Evolutionary conservation across 2,797 vertebrate genomes (phyloP).

Genomic region (Aselliscus stoliczkanus): DNA sequence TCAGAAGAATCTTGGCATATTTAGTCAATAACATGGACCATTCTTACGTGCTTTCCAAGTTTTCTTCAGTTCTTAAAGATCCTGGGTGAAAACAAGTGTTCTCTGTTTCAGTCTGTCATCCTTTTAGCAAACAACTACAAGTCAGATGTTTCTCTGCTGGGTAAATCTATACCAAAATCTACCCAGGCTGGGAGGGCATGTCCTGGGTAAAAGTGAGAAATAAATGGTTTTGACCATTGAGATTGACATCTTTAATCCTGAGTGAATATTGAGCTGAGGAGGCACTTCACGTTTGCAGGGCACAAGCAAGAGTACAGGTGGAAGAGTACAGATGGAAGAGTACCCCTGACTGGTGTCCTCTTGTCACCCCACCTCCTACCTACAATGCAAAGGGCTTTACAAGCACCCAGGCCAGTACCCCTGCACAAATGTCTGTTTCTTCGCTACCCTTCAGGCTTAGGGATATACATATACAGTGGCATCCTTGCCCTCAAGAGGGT

Average conservation of each 20-base stretch:
- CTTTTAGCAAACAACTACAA: constrained; percentile 13
- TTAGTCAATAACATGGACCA: background rate
- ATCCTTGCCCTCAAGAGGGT: background rate
- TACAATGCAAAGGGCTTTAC: background rate
- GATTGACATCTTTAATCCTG: background rate
- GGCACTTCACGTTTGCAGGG: background rate
- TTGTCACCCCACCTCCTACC: background rate
- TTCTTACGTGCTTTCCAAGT: background rate
- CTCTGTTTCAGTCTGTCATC: background rate
- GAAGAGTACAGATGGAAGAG: background rate
- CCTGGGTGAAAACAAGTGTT: background rate
- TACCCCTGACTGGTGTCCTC: background rate
- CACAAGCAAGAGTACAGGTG: background rate
- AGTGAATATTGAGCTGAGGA: background rate
- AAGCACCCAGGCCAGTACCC: background rate
- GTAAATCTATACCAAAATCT: background rate
- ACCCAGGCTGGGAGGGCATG: background rate
- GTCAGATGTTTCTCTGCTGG: background rate
- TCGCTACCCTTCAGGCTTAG: background rate
- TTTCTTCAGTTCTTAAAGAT: constrained; percentile 7
- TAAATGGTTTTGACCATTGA: background rate
- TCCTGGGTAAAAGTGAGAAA: background rate
- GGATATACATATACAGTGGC: background rate
- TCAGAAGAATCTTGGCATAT: background rate
- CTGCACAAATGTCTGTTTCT: background rate